Evolutionary conservation across 2,888 invertebrate species (phyloP).

Genomic region (Heteromyza rotundicornis): DNA sequence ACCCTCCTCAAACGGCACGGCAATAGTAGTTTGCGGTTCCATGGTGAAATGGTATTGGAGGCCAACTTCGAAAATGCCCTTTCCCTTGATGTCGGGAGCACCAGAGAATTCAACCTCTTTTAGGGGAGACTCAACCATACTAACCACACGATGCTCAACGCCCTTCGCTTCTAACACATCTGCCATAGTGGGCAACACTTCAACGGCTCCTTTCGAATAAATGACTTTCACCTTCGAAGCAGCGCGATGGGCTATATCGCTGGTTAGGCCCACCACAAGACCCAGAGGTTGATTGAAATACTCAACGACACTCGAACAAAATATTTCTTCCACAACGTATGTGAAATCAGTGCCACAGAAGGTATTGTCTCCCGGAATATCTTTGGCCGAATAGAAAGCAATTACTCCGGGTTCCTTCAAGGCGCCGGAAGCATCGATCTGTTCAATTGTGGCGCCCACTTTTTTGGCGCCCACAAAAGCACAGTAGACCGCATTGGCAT

Average conservation of each 20-base stretch:
- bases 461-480: conserved; percentile 71
- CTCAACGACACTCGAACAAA: conserved; percentile 46
- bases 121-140: conserved; percentile 42
- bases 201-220: conserved; percentile 59
- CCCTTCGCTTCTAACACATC: conserved; percentile 63
- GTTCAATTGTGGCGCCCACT: conserved; percentile 66
- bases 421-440: conserved; percentile 68
- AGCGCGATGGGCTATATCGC: conserved; percentile 67
- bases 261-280: conserved; percentile 72
- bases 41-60: conserved; percentile 78
- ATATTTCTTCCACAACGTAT: conserved; percentile 58
- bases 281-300: conserved; percentile 80
- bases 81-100: conserved; percentile 33
- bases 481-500: conserved; percentile 69
- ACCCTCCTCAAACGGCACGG: conserved; percentile 74
- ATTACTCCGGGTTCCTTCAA: conserved; percentile 71
- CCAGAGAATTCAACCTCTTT: conserved; percentile 35
- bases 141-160: conserved; percentile 41
- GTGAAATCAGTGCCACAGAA: conserved; percentile 46
- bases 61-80: conserved; percentile 67
- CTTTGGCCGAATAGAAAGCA: conserved; percentile 68
- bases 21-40: conserved; percentile 75
- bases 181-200: conserved; percentile 53
- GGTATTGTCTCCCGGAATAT: conserved; percentile 69
- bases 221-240: conserved; percentile 65